Evolutionary conservation across 2,888 invertebrate genomes (phyloP).

Genomic region (Stegana nigrithorax): DNA sequence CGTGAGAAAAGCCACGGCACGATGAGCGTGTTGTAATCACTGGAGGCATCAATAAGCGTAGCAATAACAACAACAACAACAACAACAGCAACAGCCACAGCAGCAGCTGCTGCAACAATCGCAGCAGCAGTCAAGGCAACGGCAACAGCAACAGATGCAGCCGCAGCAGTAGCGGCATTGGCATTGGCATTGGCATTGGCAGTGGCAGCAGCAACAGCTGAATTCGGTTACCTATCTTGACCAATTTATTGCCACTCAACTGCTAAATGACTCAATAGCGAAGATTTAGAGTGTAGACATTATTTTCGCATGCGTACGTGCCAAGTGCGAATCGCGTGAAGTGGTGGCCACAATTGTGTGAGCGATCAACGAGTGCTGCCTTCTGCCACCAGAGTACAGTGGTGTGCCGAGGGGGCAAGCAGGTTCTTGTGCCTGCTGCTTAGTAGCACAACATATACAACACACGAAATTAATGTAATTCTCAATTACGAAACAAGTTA

Average conservation of each 20-base stretch:
- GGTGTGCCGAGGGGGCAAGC: background rate
- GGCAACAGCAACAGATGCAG: background rate
- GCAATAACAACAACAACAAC: background rate
- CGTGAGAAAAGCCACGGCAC: background rate
- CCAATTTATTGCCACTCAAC: slow-evolving; percentile 53
- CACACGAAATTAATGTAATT: slow-evolving; percentile 58
- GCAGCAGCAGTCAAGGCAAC: too few relatives aligned
- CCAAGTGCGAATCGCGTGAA: background rate
- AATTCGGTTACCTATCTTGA: slow-evolving; percentile 47
- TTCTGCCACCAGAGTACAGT: slow-evolving; percentile 26
- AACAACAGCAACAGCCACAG: background rate
- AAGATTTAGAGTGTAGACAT: too few relatives aligned
- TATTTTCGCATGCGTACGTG: background rate
- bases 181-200: background rate
- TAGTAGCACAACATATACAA: slow-evolving; percentile 19
- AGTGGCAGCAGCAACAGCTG: background rate
- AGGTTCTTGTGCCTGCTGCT: slow-evolving; percentile 5
- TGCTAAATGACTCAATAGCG: slow-evolving; percentile 56
- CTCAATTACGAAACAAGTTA: slow-evolving; percentile 63
- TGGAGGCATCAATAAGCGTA: too few relatives aligned
- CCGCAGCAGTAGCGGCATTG: background rate
- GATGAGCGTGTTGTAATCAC: too few relatives aligned
- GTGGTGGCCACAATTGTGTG: background rate
- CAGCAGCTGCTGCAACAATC: background rate
- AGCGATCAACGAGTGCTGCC: slow-evolving; percentile 14